phyloP scores from a whole-genome alignment of 2,113 vertebrate species.

The Notarius quadriscutis region DNA sequence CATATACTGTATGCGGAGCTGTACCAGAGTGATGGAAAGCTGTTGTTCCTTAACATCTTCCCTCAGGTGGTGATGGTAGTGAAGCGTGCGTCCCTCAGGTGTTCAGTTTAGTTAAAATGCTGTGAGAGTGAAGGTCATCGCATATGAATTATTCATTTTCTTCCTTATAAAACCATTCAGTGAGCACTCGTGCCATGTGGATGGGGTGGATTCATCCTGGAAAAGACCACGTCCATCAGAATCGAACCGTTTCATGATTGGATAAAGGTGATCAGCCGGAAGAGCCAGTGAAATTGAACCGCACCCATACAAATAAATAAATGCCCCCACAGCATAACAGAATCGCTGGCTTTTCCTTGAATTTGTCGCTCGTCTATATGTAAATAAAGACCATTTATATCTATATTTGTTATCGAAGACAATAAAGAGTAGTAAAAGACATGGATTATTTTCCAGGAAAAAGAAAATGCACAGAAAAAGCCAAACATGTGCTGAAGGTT shows the following conservation, averaged over 20 bases:
- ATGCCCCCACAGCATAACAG: neutral
- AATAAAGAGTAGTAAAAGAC: neutral
- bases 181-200: neutral
- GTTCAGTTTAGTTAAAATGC: neutral
- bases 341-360: neutral
- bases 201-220: neutral
- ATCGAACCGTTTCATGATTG: neutral
- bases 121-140: neutral
- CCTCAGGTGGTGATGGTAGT: neutral
- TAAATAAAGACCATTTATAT: neutral
- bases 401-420: neutral
- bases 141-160: neutral
- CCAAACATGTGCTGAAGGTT: slow-evolving; percentile 84
- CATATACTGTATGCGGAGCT: neutral
- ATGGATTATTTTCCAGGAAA: slow-evolving; percentile 76
- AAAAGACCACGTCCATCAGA: neutral
- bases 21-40: neutral
- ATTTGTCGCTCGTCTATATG: neutral
- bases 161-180: neutral
- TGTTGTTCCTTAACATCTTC: neutral
- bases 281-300: neutral
- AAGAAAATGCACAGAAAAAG: slow-evolving; percentile 82
- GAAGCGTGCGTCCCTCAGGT: neutral
- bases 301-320: neutral
- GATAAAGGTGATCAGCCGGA: neutral